Percentiles rank a stretch among this genome's conserved stretches.
Evolutionary conservation across 2,113 vertebrate species (phyloP).

Genomic region (Uropsilus gracilis): DNA sequence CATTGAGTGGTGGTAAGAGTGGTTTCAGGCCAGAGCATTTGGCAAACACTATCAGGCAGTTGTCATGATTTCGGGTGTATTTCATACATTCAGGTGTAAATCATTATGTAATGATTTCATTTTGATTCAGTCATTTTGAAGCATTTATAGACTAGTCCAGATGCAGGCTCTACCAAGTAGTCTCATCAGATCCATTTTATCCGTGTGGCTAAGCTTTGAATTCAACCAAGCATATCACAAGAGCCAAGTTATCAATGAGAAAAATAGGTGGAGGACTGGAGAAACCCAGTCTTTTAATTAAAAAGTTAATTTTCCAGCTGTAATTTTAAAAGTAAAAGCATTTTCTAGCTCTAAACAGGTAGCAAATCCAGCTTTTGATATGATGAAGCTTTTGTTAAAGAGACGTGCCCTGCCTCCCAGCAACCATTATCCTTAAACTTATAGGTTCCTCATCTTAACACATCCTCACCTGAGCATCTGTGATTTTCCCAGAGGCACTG

Average conservation of each 20-base stretch:
- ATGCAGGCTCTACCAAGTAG: not conserved
- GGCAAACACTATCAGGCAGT: not conserved
- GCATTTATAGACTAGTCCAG: not conserved
- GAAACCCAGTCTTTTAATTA: not conserved
- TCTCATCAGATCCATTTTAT: not conserved
- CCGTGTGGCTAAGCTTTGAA: not conserved
- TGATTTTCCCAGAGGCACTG: not conserved
- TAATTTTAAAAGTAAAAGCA: constrained; percentile 24
- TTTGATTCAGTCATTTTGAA: not conserved
- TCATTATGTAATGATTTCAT: too few relatives aligned
- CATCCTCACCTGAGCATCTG: not conserved
- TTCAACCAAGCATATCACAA: not conserved
- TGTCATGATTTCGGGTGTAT: not conserved
- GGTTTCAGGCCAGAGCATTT: not conserved
- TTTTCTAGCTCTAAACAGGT: constrained; percentile 24
- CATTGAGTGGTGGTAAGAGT: not conserved
- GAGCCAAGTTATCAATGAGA: not conserved
- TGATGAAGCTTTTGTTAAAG: not conserved
- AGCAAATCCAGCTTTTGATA: not conserved
- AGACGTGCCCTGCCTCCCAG: not conserved
- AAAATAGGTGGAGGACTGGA: not conserved
- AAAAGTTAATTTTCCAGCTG: not conserved
- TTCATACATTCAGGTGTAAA: not conserved
- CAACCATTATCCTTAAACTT: not conserved
- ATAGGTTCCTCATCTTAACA: not conserved